Evolutionary conservation across 2,113 vertebrate genomes (phyloP).

Genomic region (Percopsis transmontana): DNA sequence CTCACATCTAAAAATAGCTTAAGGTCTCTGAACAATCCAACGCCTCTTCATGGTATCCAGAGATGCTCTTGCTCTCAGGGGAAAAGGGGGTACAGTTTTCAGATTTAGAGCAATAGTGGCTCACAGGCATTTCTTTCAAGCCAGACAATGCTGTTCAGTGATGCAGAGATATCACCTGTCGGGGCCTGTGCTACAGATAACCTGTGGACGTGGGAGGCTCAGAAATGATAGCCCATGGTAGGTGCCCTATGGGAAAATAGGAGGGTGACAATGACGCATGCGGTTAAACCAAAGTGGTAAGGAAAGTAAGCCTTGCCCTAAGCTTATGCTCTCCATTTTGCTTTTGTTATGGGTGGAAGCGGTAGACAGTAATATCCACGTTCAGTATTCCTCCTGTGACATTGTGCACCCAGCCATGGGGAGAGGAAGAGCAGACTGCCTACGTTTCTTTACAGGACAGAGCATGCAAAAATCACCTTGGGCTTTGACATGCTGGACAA

Average conservation of each 20-base stretch:
- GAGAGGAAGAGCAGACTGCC: not conserved
- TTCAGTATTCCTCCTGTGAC: conserved; percentile 27
- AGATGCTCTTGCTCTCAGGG: conserved; percentile 51
- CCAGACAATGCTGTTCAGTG: conserved; percentile 62
- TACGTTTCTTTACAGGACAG: conserved; percentile 23
- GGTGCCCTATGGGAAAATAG: conserved; percentile 27
- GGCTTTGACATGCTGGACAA: conserved; percentile 40
- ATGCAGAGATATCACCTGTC: conserved; percentile 63
- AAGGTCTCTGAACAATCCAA: conserved; percentile 60
- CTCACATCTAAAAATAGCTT: conserved; percentile 68
- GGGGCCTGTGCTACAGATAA: conserved; percentile 63
- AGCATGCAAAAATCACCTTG: conserved; percentile 51
- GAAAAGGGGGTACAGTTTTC: conserved; percentile 47
- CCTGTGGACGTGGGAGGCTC: conserved; percentile 58
- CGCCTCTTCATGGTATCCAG: conserved; percentile 53
- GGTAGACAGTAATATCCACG: not conserved
- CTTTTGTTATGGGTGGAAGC: not conserved
- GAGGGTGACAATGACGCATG: conserved; percentile 25
- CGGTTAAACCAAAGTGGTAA: conserved; percentile 20
- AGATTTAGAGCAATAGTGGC: conserved; percentile 63
- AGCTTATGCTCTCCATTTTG: not conserved
- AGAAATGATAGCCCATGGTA: conserved; percentile 42
- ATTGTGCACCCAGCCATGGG: conserved; percentile 19
- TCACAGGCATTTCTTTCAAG: conserved; percentile 62
- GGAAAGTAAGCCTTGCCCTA: not conserved